These are phyloP conservation scores for Thelaira solivaga DNA, from an alignment of 2,888 invertebrate species.

Conservation along the genomic window DNA sequence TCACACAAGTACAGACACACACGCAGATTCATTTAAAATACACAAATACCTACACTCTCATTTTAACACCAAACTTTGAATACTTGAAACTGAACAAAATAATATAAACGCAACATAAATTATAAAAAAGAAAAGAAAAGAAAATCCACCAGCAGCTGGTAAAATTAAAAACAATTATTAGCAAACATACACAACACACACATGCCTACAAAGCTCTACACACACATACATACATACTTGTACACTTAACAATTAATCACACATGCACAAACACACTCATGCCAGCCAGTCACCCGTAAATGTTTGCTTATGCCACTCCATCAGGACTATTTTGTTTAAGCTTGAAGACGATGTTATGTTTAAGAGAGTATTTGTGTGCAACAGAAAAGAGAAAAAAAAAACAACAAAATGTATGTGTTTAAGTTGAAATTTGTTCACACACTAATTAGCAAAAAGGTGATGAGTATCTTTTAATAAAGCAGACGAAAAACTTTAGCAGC, in stretches of 20 bases:
- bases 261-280: neutral
- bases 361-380: constrained; percentile 24
- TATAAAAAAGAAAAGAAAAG: neutral
- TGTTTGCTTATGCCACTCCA: constrained; percentile 3
- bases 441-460: constrained; percentile 61
- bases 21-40: neutral
- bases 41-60: neutral
- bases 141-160: neutral
- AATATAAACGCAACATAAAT: neutral
- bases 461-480: constrained; percentile 49
- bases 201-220: neutral
- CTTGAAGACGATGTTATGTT: constrained; percentile 17
- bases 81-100: constrained; percentile 7
- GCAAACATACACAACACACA: neutral
- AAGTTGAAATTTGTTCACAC: constrained; percentile 46
- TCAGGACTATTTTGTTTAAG: constrained; percentile 13
- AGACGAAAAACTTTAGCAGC: neutral
- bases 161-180: constrained; percentile 23
- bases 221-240: neutral
- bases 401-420: neutral
- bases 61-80: neutral
- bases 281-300: neutral
- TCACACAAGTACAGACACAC: neutral
- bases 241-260: neutral
- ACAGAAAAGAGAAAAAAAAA: constrained; percentile 3